A percentile compares a stretch with the other conserved stretches of the same genome.
Conservation (phyloP, 2,797 vertebrate genomes). For the Diceros bicornis region DNA sequence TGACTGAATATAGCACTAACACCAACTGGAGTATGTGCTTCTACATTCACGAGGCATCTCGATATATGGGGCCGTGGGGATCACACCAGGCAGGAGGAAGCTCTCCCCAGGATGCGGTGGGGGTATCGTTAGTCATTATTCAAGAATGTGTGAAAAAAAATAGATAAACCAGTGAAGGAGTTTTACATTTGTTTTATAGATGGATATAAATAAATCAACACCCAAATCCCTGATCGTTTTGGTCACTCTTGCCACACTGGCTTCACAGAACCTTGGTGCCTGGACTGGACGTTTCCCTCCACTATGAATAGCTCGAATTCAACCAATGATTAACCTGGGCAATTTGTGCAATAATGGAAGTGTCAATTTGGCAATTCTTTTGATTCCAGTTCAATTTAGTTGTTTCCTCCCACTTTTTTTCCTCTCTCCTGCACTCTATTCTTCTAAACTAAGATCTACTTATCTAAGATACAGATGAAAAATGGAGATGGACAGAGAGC, state of each 20-base stretch:
- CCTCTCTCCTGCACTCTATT: not conserved
- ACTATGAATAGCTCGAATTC: not conserved
- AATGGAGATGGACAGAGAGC: not conserved
- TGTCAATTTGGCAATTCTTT: not conserved
- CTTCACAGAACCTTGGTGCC: not conserved
- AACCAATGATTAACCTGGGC: not conserved
- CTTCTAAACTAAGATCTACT: not conserved
- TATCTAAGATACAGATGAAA: not conserved
- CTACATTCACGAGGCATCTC: not conserved
- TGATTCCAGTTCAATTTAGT: not conserved
- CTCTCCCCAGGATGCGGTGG: not conserved
- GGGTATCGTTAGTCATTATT: not conserved
- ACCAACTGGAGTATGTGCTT: not conserved
- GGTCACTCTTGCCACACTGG: not conserved
- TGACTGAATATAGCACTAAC: not conserved
- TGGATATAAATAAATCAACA: not conserved
- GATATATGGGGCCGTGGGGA: not conserved
- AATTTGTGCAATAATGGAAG: not conserved
- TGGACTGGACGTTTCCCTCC: not conserved
- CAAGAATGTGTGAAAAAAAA: conserved; percentile 24
- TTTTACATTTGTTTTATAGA: conserved; percentile 47
- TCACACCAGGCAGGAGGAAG: not conserved
- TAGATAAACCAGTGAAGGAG: not conserved
- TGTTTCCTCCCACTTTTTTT: not conserved
- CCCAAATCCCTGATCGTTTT: not conserved